A percentile compares a stretch with the other conserved stretches of the same genome.
Conservation (phyloP, 2,797 vertebrate genomes). For the Centropyge bicolor region DNA sequence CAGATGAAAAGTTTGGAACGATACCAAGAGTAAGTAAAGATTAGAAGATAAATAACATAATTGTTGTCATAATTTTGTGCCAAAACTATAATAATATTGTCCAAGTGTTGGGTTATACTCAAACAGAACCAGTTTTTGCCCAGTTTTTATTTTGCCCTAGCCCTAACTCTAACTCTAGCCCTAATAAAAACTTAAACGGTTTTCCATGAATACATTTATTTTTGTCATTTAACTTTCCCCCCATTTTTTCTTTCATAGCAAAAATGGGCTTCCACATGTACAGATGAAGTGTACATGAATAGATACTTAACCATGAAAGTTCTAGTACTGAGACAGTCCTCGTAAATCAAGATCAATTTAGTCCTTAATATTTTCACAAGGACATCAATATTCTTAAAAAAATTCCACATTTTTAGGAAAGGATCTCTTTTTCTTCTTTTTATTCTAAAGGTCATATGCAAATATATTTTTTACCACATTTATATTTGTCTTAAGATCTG, state of each 20-base stretch:
- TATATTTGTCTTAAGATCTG: conserved; percentile 4
- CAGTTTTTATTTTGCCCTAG: too few relatives aligned
- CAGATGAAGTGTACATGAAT: neutral
- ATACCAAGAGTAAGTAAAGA: neutral
- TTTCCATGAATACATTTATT: too few relatives aligned
- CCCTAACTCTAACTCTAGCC: too few relatives aligned
- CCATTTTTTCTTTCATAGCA: too few relatives aligned
- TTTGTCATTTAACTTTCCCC: too few relatives aligned
- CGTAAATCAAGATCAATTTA: neutral
- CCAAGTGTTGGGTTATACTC: too few relatives aligned
- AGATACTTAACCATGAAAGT: neutral
- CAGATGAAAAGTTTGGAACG: neutral
- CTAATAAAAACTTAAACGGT: too few relatives aligned
- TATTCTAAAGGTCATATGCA: neutral
- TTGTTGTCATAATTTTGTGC: too few relatives aligned
- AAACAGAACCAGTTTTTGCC: too few relatives aligned
- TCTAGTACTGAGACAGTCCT: neutral
- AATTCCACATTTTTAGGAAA: neutral
- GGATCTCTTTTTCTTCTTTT: neutral
- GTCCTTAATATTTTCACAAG: neutral
- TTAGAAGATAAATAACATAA: neutral
- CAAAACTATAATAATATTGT: too few relatives aligned
- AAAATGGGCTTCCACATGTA: too few relatives aligned
- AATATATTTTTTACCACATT: neutral
- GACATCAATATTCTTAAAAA: neutral